These are phyloP conservation scores for Engystomops pustulosus DNA, from an alignment of 2,113 vertebrate genomes.

Conservation along the genomic window DNA sequence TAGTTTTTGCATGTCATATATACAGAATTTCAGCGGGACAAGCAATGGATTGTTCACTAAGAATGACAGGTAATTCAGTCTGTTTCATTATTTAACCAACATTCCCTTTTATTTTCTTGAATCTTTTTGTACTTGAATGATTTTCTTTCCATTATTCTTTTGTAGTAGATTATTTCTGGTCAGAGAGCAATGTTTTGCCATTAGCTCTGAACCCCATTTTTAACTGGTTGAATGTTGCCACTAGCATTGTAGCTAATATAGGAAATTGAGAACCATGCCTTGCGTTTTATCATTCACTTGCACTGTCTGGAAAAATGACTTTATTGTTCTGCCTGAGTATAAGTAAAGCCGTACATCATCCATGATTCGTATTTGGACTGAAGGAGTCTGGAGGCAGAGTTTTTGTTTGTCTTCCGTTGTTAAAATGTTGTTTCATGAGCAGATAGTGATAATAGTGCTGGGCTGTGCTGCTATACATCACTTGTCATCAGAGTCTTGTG, in stretches of 20 bases:
- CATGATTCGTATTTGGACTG: constrained; percentile 22
- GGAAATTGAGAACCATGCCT: constrained; percentile 21
- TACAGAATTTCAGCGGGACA: not conserved
- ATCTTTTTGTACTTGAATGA: constrained; percentile 24
- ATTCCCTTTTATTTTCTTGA: not conserved
- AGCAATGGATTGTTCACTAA: not conserved
- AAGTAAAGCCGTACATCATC: constrained; percentile 48
- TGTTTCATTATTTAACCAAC: not conserved
- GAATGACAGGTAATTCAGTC: constrained; percentile 18
- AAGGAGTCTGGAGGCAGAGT: constrained; percentile 35
- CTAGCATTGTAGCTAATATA: constrained; percentile 42
- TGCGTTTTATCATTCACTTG: constrained; percentile 41
- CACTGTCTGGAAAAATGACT: constrained; percentile 25
- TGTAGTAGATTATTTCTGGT: constrained; percentile 19
- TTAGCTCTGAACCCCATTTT: constrained; percentile 34
- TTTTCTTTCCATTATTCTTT: constrained; percentile 33
- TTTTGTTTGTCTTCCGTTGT: constrained; percentile 20
- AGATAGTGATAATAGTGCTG: not conserved
- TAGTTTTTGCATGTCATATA: constrained; percentile 5
- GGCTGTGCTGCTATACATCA: constrained; percentile 10
- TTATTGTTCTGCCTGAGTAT: constrained; percentile 29
- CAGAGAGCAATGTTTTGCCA: constrained; percentile 37
- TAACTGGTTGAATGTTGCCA: constrained; percentile 37
- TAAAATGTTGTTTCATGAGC: constrained; percentile 27
- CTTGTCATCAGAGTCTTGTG: constrained; percentile 4